phyloP scores from a whole-genome alignment of 2,888 invertebrate genomes.

The Platycheirus albimanus region DNA sequence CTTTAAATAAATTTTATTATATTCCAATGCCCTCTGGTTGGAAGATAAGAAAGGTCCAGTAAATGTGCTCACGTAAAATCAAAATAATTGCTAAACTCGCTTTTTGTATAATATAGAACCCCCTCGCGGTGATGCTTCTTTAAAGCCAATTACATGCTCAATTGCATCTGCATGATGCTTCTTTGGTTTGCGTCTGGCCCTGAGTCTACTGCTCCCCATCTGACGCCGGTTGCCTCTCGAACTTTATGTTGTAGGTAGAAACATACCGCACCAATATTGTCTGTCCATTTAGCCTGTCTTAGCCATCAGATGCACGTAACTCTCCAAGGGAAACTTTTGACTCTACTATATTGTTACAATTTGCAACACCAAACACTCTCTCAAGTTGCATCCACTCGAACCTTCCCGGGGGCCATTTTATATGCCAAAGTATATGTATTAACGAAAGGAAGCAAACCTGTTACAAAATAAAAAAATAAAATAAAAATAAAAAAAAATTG shows the following conservation, averaged over 20 bases:
- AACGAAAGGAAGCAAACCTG: background rate
- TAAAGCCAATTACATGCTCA: conserved; percentile 69
- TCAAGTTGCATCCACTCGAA: conserved; percentile 38
- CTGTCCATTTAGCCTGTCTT: conserved; percentile 54
- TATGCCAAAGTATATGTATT: background rate
- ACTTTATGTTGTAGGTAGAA: conserved; percentile 1
- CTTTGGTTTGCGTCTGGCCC: conserved; percentile 12
- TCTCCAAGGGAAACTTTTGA: conserved; percentile 51
- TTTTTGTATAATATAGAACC: conserved; percentile 28
- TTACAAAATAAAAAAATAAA: background rate
- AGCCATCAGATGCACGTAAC: conserved; percentile 69
- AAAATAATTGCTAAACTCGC: conserved; percentile 68
- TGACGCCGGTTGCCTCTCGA: background rate
- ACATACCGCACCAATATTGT: conserved; percentile 3
- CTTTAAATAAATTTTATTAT: conserved; percentile 68
- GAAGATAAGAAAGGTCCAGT: conserved; percentile 1
- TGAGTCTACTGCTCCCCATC: background rate
- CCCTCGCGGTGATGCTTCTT: conserved; percentile 35
- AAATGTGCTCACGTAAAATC: conserved; percentile 55
- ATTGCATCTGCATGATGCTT: conserved; percentile 57
- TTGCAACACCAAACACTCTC: conserved; percentile 36
- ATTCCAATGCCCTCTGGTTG: conserved; percentile 45
- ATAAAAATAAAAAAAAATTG: conserved; percentile 29
- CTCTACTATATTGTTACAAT: conserved; percentile 64
- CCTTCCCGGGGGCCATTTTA: conserved; percentile 41